Evolutionary conservation across 2,113 vertebrate genomes (phyloP).

Genomic region (Cacatua alba): DNA sequence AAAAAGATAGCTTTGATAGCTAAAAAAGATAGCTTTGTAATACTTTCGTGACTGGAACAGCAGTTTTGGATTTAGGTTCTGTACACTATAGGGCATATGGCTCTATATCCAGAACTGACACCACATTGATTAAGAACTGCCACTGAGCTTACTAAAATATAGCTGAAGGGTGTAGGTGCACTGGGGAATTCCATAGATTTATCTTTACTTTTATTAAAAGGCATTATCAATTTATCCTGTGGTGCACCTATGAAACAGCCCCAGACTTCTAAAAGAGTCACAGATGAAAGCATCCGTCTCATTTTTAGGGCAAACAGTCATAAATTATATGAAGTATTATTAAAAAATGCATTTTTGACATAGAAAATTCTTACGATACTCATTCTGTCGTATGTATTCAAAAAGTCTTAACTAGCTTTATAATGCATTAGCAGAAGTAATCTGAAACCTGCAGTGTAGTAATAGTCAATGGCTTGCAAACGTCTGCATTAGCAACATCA

Average conservation of each 20-base stretch:
- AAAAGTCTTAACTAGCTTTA: neutral
- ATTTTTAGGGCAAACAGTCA: neutral
- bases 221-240: neutral
- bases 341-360: neutral
- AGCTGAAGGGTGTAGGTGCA: neutral
- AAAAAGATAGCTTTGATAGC: too few relatives aligned
- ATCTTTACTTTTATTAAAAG: neutral
- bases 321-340: neutral
- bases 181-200: neutral
- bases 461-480: conserved; percentile 30
- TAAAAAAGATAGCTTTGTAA: neutral
- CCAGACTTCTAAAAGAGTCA: neutral
- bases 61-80: neutral
- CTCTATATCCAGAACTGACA: neutral
- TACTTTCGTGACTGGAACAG: neutral
- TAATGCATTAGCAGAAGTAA: neutral
- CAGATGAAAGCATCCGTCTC: neutral
- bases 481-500: conserved; percentile 41
- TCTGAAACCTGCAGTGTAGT: conserved; percentile 22
- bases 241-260: neutral
- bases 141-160: neutral
- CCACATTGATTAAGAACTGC: neutral
- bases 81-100: neutral
- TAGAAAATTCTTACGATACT: neutral
- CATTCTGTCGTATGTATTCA: neutral